These are phyloP conservation scores for Metellina segmentata DNA, from an alignment of 2,888 invertebrate species.

Conservation along the genomic window DNA sequence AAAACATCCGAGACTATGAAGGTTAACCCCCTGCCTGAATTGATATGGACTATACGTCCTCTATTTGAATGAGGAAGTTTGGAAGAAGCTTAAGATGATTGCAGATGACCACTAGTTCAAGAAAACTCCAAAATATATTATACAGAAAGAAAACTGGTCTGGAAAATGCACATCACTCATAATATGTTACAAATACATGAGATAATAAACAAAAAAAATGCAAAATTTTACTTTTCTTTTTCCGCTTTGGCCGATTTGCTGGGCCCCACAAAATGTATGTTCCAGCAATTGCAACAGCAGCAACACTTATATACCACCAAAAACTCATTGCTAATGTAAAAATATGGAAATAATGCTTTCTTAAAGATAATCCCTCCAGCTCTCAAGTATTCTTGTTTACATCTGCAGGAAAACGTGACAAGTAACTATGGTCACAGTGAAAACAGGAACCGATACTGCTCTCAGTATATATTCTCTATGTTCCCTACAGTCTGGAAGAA, in stretches of 20 bases:
- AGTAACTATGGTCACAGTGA: constrained; percentile 28
- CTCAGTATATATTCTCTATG: too few relatives aligned
- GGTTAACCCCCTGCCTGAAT: too few relatives aligned
- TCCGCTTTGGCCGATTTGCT: constrained; percentile 64
- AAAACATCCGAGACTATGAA: too few relatives aligned
- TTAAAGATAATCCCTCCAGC: constrained; percentile 40
- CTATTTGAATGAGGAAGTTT: too few relatives aligned
- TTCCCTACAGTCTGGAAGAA: too few relatives aligned
- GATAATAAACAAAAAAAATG: background rate
- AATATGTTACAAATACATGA: background rate
- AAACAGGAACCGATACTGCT: background rate
- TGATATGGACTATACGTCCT: too few relatives aligned
- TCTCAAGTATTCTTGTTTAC: constrained; percentile 27
- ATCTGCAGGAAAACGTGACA: constrained; percentile 49
- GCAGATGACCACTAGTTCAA: too few relatives aligned
- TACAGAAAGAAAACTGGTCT: background rate
- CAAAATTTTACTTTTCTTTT: constrained; percentile 55
- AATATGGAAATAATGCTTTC: constrained; percentile 27
- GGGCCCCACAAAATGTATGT: constrained; percentile 74
- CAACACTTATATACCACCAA: constrained; percentile 65
- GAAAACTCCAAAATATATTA: background rate
- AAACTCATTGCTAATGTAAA: constrained; percentile 44
- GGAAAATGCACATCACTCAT: background rate
- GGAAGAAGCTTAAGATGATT: too few relatives aligned
- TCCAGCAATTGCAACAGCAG: constrained; percentile 63